Percentiles rank a stretch among this genome's conserved stretches.
Evolutionary conservation across 2,113 vertebrate genomes (phyloP).

Genomic region (Hippocampus comes): DNA sequence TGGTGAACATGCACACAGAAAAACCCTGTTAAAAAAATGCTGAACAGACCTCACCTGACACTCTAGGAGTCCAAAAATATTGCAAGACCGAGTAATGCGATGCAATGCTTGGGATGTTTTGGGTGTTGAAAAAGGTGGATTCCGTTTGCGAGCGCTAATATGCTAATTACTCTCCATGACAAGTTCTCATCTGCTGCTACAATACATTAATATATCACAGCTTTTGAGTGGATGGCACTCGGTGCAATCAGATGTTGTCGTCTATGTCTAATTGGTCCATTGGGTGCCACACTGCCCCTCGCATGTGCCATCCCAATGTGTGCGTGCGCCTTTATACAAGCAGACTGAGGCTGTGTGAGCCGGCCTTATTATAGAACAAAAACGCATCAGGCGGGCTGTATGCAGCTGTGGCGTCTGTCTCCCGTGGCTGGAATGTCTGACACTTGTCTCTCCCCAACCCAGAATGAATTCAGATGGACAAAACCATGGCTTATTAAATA

Average conservation of each 20-base stretch:
- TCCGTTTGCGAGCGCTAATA: slow-evolving; percentile 19
- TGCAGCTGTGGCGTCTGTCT: slow-evolving; percentile 63
- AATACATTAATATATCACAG: slow-evolving; percentile 20
- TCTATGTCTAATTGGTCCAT: slow-evolving; percentile 57
- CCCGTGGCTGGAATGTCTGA: slow-evolving; percentile 47
- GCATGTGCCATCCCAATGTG: slow-evolving; percentile 12
- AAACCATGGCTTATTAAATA: slow-evolving; percentile 19
- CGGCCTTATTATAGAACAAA: slow-evolving; percentile 42
- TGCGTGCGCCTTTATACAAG: slow-evolving; percentile 38
- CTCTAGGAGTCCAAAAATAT: background rate
- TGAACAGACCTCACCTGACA: background rate
- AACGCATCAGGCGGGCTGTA: slow-evolving; percentile 31
- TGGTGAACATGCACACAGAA: no score
- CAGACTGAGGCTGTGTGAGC: slow-evolving; percentile 41
- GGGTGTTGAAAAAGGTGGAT: background rate
- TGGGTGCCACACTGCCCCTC: slow-evolving; percentile 42
- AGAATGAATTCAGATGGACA: slow-evolving; percentile 32
- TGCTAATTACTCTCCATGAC: slow-evolving; percentile 26
- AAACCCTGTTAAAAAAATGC: background rate
- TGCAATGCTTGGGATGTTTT: slow-evolving; percentile 9
- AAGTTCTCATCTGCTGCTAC: slow-evolving; percentile 4
- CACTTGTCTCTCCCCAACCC: slow-evolving; percentile 23
- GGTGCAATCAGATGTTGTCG: slow-evolving; percentile 26
- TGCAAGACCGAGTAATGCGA: background rate
- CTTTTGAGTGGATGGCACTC: slow-evolving; percentile 28